A percentile compares a stretch with the other conserved stretches of the same genome.
Conservation (phyloP, 2,888 invertebrate genomes). For the Anagyrus pseudococci region DNA sequence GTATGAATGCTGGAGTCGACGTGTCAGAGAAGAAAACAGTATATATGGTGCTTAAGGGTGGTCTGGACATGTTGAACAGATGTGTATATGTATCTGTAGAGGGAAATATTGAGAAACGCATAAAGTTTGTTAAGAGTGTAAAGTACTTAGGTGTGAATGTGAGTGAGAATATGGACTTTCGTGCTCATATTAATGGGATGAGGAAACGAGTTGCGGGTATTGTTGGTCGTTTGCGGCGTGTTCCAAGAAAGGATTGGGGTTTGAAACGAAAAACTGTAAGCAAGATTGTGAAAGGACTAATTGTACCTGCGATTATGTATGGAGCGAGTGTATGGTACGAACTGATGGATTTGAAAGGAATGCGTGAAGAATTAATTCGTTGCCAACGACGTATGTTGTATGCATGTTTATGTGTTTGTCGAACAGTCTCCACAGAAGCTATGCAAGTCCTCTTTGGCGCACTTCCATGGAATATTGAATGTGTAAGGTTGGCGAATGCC, state of each 20-base stretch:
- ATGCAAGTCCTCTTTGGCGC: conserved; percentile 33
- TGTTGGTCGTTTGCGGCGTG: conserved; percentile 15
- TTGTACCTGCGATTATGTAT: conserved; percentile 1
- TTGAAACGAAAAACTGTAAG: neutral
- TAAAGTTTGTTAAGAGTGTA: neutral
- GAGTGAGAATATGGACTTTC: conserved; percentile 17
- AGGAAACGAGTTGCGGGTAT: neutral
- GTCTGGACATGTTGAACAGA: neutral
- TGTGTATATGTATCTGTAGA: neutral
- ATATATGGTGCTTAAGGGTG: neutral
- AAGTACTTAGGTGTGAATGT: neutral
- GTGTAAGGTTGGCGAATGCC: neutral
- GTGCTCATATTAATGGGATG: conserved; percentile 20
- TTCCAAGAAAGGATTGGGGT: conserved; percentile 36
- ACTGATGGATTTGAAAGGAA: neutral
- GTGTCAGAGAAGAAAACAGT: neutral
- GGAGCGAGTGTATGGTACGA: conserved; percentile 19
- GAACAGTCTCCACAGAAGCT: conserved; percentile 20
- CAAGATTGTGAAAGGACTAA: neutral
- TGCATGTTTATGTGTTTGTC: conserved; percentile 30
- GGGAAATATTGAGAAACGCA: neutral
- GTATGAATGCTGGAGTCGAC: neutral
- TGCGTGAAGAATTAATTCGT: conserved; percentile 2
- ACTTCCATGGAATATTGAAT: conserved; percentile 37
- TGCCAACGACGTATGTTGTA: conserved; percentile 28